Percentiles rank a stretch among this genome's conserved stretches.
Conservation (phyloP, 2,888 invertebrate genomes). For the Stenodera caucasica region DNA sequence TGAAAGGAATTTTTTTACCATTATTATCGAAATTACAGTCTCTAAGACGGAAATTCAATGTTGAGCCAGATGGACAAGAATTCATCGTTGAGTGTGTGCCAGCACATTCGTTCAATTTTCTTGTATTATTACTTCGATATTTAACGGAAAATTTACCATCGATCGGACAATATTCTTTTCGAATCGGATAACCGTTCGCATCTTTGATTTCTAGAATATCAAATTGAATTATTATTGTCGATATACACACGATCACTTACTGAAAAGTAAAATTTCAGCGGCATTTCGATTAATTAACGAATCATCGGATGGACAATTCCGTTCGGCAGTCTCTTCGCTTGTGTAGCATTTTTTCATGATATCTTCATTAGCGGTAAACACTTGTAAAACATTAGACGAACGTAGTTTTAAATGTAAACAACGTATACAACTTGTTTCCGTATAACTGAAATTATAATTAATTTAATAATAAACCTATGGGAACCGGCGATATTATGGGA, state of each 20-base stretch:
- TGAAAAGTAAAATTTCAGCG: conserved; percentile 62
- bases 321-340: conserved; percentile 61
- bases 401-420: conserved; percentile 64
- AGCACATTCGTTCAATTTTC: conserved; percentile 58
- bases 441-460: conserved; percentile 52
- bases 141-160: conserved; percentile 64
- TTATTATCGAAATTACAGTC: conserved; percentile 61
- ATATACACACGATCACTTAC: conserved; percentile 54
- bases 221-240: conserved; percentile 16
- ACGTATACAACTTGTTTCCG: conserved; percentile 62
- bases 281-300: conserved; percentile 45
- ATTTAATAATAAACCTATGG: background rate
- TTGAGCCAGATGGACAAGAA: conserved; percentile 65
- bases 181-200: conserved; percentile 56
- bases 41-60: conserved; percentile 60
- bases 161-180: conserved; percentile 66
- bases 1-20: no score
- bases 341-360: conserved; percentile 62
- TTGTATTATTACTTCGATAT: conserved; percentile 59
- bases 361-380: conserved; percentile 62
- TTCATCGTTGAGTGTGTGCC: conserved; percentile 61
- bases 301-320: conserved; percentile 60
- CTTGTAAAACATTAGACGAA: conserved; percentile 64
- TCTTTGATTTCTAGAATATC: conserved; percentile 59
- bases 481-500: background rate